Evolutionary conservation across 2,888 invertebrate species (phyloP).

Genomic region (Tanytarsus gracilentus): DNA sequence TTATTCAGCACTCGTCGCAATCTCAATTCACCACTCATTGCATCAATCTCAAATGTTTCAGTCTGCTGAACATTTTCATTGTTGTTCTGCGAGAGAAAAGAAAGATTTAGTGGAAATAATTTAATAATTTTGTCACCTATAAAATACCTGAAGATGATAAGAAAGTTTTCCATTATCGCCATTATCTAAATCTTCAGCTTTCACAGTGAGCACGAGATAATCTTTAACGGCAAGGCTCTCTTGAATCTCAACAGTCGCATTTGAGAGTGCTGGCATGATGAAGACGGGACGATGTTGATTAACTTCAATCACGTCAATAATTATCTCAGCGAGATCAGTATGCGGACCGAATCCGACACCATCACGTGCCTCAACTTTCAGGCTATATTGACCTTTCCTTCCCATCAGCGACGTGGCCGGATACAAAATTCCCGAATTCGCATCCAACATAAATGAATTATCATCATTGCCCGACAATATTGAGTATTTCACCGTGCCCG

Average conservation of each 20-base stretch:
- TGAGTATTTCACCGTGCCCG: conserved; percentile 65
- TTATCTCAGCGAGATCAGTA: conserved; percentile 59
- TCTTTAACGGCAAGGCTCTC: conserved; percentile 72
- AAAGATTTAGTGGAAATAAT: conserved; percentile 11
- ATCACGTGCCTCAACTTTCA: conserved; percentile 70
- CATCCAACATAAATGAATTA: conserved; percentile 66
- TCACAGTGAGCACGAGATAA: conserved; percentile 69
- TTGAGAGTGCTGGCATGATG: conserved; percentile 63
- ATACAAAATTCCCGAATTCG: conserved; percentile 70
- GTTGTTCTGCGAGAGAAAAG: too few relatives aligned
- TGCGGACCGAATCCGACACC: conserved; percentile 57
- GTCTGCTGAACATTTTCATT: conserved; percentile 71
- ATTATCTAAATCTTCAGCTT: conserved; percentile 70
- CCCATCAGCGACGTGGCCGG: conserved; percentile 64
- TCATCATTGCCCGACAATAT: conserved; percentile 60
- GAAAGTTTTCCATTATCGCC: conserved; percentile 77
- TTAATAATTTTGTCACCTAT: conserved; percentile 41
- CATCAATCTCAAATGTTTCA: conserved; percentile 69
- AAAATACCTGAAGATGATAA: conserved; percentile 73
- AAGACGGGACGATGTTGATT: conserved; percentile 77
- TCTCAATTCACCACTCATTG: conserved; percentile 67
- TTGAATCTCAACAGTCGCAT: conserved; percentile 70
- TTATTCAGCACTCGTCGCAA: conserved; percentile 72
- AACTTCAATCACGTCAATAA: conserved; percentile 66
- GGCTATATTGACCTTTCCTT: conserved; percentile 47